Conservation (phyloP, 2,888 invertebrate genomes). For the Cantharis rustica region DNA sequence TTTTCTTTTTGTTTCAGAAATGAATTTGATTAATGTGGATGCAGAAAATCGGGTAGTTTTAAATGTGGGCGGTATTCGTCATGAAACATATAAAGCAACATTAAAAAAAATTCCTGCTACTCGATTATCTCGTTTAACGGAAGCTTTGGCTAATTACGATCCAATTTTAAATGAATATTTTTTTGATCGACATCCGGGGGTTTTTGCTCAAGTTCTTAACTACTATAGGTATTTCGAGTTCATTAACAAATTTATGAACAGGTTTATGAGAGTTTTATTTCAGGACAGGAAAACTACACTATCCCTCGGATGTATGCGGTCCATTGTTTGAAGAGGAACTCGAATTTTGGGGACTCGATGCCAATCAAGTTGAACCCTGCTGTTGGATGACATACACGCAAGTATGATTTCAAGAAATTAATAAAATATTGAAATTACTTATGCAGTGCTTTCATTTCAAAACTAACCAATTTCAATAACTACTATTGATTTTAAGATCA, state of each 20-base stretch:
- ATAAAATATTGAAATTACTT: neutral
- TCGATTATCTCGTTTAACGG: slow-evolving; percentile 88
- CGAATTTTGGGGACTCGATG: slow-evolving; percentile 99
- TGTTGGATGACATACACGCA: slow-evolving; percentile 99
- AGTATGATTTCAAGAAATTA: slow-evolving; percentile 58
- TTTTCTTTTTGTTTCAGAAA: slow-evolving; percentile 54
- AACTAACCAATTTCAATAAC: no score
- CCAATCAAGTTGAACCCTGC: slow-evolving; percentile 99
- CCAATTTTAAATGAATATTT: slow-evolving; percentile 99
- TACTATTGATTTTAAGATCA: no score
- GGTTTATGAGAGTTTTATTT: slow-evolving; percentile 36
- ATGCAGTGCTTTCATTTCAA: neutral
- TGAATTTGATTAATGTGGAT: slow-evolving; percentile 94
- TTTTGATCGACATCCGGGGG: slow-evolving; percentile 97
- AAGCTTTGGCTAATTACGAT: slow-evolving; percentile 98
- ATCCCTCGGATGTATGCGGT: slow-evolving; percentile 98
- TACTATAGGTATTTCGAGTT: slow-evolving; percentile 76
- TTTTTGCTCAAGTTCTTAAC: slow-evolving; percentile 95
- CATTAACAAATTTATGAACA: neutral
- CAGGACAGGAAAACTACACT: slow-evolving; percentile 97
- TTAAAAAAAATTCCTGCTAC: slow-evolving; percentile 98
- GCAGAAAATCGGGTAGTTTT: slow-evolving; percentile 98
- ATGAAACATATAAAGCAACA: slow-evolving; percentile 95
- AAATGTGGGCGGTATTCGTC: slow-evolving; percentile 97
- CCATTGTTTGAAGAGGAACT: slow-evolving; percentile 98